Percentiles rank a stretch among this genome's conserved stretches.
Conservation (phyloP, 2,888 invertebrate species). For the Mallateleia sp. region DNA sequence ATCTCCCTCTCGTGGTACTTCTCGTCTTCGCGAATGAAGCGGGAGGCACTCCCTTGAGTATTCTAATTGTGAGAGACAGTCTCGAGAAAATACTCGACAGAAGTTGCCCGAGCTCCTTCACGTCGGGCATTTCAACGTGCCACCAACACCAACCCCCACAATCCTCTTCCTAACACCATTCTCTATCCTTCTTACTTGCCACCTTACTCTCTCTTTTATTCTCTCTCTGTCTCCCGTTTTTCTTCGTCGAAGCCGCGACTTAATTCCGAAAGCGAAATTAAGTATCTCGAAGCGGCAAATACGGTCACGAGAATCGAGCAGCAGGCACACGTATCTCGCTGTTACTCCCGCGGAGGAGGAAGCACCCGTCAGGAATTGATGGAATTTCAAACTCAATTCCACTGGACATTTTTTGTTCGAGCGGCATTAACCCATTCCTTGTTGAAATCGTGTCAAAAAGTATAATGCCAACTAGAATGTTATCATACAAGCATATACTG, state of each 20-base stretch:
- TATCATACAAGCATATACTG: too few relatives aligned
- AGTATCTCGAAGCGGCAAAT: conserved; percentile 87
- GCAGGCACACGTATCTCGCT: conserved; percentile 1
- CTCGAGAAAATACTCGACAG: conserved; percentile 87
- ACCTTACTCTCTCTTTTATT: neutral
- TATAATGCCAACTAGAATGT: too few relatives aligned
- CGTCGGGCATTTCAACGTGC: conserved; percentile 86
- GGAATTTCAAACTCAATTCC: conserved; percentile 43
- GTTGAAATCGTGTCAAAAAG: too few relatives aligned
- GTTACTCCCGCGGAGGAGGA: neutral
- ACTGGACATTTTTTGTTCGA: conserved; percentile 3
- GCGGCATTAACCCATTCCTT: too few relatives aligned
- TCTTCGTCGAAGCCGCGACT: conserved; percentile 80
- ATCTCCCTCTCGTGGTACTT: conserved; percentile 76
- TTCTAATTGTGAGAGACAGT: conserved; percentile 89
- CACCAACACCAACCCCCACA: conserved; percentile 82
- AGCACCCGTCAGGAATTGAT: conserved; percentile 33
- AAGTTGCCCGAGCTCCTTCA: conserved; percentile 84
- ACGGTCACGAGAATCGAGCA: conserved; percentile 78
- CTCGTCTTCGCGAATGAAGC: conserved; percentile 82
- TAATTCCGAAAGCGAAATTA: conserved; percentile 88
- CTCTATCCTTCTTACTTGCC: neutral
- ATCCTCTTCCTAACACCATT: conserved; percentile 62
- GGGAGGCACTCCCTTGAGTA: conserved; percentile 85
- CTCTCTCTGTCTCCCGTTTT: conserved; percentile 37